phyloP scores from a whole-genome alignment of 2,113 vertebrate genomes.

The Sminthopsis crassicaudata region DNA sequence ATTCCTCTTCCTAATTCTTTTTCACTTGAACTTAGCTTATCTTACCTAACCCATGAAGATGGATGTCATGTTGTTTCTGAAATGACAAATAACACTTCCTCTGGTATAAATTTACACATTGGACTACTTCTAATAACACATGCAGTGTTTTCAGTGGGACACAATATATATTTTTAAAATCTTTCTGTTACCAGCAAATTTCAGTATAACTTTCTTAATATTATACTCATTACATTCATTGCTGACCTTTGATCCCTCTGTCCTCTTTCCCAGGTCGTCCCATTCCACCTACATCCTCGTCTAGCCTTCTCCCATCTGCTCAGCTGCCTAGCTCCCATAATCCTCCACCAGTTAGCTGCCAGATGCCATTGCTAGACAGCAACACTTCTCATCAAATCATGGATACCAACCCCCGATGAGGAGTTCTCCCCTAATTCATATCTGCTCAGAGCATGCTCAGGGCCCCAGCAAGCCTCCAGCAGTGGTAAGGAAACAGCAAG shows the following conservation, averaged over 20 bases:
- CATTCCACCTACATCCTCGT: constrained; percentile 98
- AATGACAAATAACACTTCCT: neutral
- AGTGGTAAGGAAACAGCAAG: constrained; percentile 91
- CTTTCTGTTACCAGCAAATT: neutral
- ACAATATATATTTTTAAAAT: neutral
- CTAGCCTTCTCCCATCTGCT: constrained; percentile 96
- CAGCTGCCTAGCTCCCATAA: constrained; percentile 94
- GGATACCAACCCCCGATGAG: constrained; percentile 97
- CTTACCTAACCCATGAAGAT: neutral
- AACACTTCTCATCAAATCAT: constrained; percentile 98
- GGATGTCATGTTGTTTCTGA: neutral
- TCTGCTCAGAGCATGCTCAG: constrained; percentile 93
- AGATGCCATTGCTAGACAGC: constrained; percentile 99
- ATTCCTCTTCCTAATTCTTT: neutral
- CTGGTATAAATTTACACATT: neutral
- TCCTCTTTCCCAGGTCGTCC: constrained; percentile 96
- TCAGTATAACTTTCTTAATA: constrained; percentile 65
- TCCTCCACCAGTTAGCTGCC: constrained; percentile 94
- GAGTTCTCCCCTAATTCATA: constrained; percentile 95
- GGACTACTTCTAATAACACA: constrained; percentile 19
- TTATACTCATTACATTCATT: constrained; percentile 82
- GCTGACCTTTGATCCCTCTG: constrained; percentile 89
- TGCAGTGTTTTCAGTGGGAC: constrained; percentile 34
- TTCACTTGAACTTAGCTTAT: neutral
- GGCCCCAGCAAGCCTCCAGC: constrained; percentile 90